phyloP scores from a whole-genome alignment of 2,888 invertebrate genomes.

The Synergus gifuensis region DNA sequence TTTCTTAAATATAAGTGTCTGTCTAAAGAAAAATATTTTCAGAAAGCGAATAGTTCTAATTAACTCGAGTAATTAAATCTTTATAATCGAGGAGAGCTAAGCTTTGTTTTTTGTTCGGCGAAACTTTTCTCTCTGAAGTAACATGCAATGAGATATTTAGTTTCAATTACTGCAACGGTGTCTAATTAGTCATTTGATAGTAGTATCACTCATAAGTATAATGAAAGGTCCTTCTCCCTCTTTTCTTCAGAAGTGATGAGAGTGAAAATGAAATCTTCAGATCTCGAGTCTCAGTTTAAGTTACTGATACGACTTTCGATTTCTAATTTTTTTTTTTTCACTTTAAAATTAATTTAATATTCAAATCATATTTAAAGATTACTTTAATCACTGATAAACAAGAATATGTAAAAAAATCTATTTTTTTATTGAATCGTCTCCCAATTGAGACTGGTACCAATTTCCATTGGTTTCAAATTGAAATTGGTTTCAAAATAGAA shows the following conservation, averaged over 20 bases:
- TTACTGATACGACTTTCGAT: not conserved
- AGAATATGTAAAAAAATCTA: no score
- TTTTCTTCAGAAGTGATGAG: not conserved
- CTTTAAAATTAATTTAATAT: not conserved
- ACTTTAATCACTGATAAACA: no score
- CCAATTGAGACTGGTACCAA: not conserved
- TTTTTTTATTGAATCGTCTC: no score
- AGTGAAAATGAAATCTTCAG: conserved; percentile 22
- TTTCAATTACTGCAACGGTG: conserved; percentile 28
- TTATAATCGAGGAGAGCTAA: not conserved
- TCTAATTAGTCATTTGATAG: conserved; percentile 36
- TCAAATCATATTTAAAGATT: not conserved
- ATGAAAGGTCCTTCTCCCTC: not conserved
- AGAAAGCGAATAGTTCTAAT: conserved; percentile 2
- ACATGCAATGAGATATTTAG: conserved; percentile 16
- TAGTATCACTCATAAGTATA: not conserved
- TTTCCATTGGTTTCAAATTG: not conserved
- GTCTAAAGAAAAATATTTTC: not conserved
- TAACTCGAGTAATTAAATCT: conserved; percentile 17
- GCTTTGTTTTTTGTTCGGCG: conserved; percentile 11
- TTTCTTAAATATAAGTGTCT: not conserved
- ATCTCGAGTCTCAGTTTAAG: not conserved
- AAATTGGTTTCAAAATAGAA: no score
- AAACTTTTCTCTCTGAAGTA: conserved; percentile 16
- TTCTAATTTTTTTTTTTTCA: not conserved